Evolutionary conservation across 2,888 invertebrate genomes (phyloP).

Genomic region (Geophilus truncorum): DNA sequence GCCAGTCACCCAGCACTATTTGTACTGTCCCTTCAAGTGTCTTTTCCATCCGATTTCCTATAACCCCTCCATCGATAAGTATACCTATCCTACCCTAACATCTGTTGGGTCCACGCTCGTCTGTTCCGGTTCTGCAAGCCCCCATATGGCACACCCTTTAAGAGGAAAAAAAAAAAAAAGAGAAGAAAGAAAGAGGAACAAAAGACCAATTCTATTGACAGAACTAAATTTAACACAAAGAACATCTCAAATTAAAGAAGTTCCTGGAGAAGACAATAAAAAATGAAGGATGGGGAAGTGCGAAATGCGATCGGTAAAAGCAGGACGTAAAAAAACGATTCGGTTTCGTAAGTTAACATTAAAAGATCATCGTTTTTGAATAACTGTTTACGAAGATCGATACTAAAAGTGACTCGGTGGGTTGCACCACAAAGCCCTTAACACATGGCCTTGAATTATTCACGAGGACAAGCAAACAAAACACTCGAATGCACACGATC

Average conservation of each 20-base stretch:
- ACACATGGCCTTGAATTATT: not conserved
- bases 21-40: not conserved
- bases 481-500: not conserved
- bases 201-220: not conserved
- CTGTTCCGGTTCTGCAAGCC: not conserved
- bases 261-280: not conserved
- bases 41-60: not conserved
- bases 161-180: no score
- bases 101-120: not conserved
- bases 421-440: not conserved
- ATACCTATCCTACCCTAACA: not conserved
- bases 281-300: not conserved
- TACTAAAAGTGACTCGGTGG: not conserved
- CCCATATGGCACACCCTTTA: no score
- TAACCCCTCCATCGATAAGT: not conserved
- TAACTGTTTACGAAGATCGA: not conserved
- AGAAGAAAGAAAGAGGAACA: not conserved
- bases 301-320: no score
- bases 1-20: not conserved
- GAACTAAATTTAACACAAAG: not conserved
- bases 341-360: not conserved
- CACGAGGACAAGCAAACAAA: not conserved
- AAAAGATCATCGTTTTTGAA: not conserved
- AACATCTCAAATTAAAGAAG: not conserved
- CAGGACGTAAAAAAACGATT: no score